Percentiles rank a stretch among this genome's conserved stretches.
phyloP scores from a whole-genome alignment of 2,888 invertebrate species.

The Parapristionchus giblindavisi region DNA sequence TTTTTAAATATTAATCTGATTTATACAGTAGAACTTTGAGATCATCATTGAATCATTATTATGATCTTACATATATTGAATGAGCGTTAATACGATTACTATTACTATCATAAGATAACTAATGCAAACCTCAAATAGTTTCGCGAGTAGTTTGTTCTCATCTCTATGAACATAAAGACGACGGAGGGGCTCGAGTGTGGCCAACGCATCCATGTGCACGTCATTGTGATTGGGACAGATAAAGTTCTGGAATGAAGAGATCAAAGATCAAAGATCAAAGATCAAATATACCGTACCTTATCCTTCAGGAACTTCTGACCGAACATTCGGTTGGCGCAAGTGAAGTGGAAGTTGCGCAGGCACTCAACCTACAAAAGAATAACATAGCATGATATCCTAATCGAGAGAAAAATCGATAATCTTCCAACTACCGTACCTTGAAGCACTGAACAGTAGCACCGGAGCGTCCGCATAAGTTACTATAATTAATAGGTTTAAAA shows the following conservation, averaged over 20 bases:
- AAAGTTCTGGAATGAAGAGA: conserved; percentile 77
- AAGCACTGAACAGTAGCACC: conserved; percentile 97
- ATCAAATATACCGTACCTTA: conserved; percentile 76
- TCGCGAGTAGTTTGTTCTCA: conserved; percentile 92
- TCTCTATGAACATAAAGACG: conserved; percentile 95
- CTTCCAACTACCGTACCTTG: too few relatives aligned
- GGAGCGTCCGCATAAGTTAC: conserved; percentile 83
- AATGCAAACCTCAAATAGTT: conserved; percentile 66
- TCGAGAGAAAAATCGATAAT: too few relatives aligned
- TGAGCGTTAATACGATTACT: conserved; percentile 92
- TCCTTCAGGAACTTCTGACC: conserved; percentile 99
- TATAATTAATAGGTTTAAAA: neutral
- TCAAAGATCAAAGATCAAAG: too few relatives aligned
- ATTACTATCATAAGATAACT: too few relatives aligned
- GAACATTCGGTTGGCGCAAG: conserved; percentile 90
- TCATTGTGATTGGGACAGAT: conserved; percentile 83
- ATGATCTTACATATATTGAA: conserved; percentile 88
- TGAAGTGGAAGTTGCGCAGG: conserved; percentile 88
- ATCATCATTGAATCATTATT: too few relatives aligned
- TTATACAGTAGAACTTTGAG: too few relatives aligned
- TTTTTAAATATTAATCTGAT: too few relatives aligned
- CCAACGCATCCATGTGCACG: conserved; percentile 49
- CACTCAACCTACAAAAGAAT: too few relatives aligned
- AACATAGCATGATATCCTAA: too few relatives aligned
- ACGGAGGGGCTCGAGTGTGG: conserved; percentile 82